A percentile compares a stretch with the other conserved stretches of the same genome.
These are phyloP conservation scores for Oxyruncus cristatus DNA, from an alignment of 2,113 vertebrate species.

Conservation along the genomic window DNA sequence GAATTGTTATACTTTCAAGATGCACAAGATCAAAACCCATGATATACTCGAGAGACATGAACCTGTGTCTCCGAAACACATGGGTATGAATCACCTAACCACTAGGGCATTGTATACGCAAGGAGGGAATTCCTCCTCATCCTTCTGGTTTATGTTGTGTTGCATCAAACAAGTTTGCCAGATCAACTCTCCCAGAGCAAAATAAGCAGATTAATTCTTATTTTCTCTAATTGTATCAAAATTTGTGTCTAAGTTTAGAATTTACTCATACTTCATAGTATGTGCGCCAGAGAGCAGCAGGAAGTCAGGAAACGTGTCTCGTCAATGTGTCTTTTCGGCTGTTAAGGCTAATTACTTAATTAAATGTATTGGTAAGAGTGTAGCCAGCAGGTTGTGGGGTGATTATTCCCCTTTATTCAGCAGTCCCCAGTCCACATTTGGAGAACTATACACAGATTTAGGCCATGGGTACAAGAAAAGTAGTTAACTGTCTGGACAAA, in stretches of 20 bases:
- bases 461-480: neutral
- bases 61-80: neutral
- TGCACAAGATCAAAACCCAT: neutral
- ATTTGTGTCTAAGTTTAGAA: neutral
- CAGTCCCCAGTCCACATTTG: neutral
- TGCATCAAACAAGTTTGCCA: neutral
- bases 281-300: rapidly evolving
- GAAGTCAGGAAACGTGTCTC: neutral
- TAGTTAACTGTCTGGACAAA: neutral
- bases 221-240: neutral
- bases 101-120: neutral
- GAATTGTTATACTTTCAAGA: neutral
- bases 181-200: neutral
- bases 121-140: neutral
- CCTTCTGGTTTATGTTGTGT: neutral
- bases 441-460: neutral
- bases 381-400: neutral
- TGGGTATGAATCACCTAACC: neutral
- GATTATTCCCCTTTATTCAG: neutral
- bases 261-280: rapidly evolving
- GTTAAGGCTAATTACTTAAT: neutral
- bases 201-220: neutral
- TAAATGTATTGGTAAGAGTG: neutral
- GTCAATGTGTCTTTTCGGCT: neutral
- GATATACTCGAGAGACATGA: neutral